Evolutionary conservation across 2,113 vertebrate species (phyloP), one percentile per base, ranked within the genome.

Genomic region (Pituophis catenifer): DNA sequence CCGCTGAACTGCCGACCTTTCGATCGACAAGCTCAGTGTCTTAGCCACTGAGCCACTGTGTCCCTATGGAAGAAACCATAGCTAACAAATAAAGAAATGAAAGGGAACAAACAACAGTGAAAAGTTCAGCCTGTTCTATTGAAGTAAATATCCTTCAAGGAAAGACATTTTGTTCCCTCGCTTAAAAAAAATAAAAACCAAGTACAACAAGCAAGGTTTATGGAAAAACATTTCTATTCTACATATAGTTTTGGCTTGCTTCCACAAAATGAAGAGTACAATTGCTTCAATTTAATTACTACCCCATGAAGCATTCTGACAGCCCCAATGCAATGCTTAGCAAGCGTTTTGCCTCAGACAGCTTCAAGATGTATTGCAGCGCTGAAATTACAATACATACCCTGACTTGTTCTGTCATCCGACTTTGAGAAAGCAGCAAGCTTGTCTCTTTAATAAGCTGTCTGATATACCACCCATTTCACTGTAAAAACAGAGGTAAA

Each of bases 391-490:
- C 93, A 96, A 95, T 96, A 97, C 92, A 0, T 95, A 96, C 95
- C 96, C 94, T 94, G 95, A 97, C 96, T 97, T 94, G 91, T 96
- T 96, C 96, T 97, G 96, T 96, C 97, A 97, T 96, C 95, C 89
- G 92, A 70, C 90, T 96, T 95, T 94, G 92, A 86, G 91, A 95
- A 95, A 88, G 94, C 94, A 95, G 95, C 94, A 93, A 90, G 92
- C 94, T 97, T 97, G 93, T 97, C 97, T 98, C 96, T 97, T 92
- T 97, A 97, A 97, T 96, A 96, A 97, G 95, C 95, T 97, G 95
- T 96, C 96, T 97, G 96, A 96, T 97, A 95, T 96, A 97, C 94
- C 94, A 97, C 95, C 95, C 94, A 96, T 92, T 97, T 97, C 96
- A 98, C 96, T 97, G 93, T 94, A 94, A 92, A 97, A 97, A 97